These are phyloP conservation scores for Procambarus virginalis DNA, from an alignment of 1,140 invertebrate genomes.

Conservation along the genomic window DNA sequence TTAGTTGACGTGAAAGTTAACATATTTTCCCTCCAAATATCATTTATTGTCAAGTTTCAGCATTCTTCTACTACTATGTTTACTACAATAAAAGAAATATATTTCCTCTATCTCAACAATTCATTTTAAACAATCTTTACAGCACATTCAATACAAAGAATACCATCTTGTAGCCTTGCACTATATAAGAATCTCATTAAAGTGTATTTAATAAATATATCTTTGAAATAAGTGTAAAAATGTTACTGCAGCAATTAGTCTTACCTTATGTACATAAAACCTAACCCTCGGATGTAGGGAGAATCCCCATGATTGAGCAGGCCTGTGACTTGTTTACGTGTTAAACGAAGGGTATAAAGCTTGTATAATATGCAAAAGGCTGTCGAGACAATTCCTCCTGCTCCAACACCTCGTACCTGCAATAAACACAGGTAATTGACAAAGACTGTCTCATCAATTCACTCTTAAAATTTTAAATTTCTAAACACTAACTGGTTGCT, in stretches of 20 bases:
- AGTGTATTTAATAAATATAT: not conserved
- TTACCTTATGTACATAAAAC: constrained; percentile 95
- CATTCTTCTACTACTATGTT: too few species aligned
- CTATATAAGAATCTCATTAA: not conserved
- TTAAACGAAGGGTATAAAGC: constrained; percentile 95
- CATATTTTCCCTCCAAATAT: too few species aligned
- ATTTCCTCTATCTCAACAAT: not conserved
- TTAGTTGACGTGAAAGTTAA: too few species aligned
- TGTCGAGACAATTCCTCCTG: constrained; percentile 98
- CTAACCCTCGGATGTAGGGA: constrained; percentile 96
- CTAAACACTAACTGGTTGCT: too few species aligned
- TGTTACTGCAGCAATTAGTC: constrained; percentile 59
- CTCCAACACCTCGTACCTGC: constrained; percentile 96
- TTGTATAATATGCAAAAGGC: constrained; percentile 99
- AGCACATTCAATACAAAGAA: not conserved
- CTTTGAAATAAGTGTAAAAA: not conserved
- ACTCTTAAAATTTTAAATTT: too few species aligned
- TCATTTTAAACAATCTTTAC: not conserved
- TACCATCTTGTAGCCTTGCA: not conserved
- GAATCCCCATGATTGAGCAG: constrained; percentile 97
- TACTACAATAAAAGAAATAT: too few species aligned
- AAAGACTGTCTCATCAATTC: too few species aligned
- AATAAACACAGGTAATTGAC: constrained; percentile 66
- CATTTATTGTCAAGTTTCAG: too few species aligned
- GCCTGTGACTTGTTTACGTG: constrained; percentile 96